phyloP scores from a whole-genome alignment of 2,797 vertebrate species.

The Atherinosoma microstoma region DNA sequence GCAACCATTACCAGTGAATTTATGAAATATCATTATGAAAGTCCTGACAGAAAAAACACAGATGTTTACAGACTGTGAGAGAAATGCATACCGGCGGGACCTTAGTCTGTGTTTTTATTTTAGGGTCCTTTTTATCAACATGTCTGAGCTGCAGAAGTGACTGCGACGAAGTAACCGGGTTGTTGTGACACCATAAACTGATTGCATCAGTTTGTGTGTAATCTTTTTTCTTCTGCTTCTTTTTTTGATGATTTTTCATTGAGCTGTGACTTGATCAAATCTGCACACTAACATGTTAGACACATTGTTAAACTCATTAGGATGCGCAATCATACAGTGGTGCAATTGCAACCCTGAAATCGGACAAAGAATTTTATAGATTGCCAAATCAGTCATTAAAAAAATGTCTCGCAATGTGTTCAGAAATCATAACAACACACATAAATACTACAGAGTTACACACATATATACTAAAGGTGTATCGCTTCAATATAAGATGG shows the following conservation, averaged over 20 bases:
- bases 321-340: neutral
- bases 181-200: too few relatives aligned
- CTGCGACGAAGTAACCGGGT: neutral
- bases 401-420: neutral
- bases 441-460: too few relatives aligned
- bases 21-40: neutral
- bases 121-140: neutral
- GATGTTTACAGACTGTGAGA: neutral
- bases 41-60: neutral
- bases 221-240: neutral
- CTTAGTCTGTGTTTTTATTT: neutral
- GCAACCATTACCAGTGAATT: neutral
- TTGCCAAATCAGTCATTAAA: neutral
- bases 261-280: neutral
- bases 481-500: too few relatives aligned
- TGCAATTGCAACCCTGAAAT: neutral
- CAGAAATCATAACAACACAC: too few relatives aligned
- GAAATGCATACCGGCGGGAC: neutral
- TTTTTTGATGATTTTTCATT: neutral
- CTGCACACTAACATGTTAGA: neutral
- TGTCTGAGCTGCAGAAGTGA: neutral
- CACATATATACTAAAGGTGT: too few relatives aligned
- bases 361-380: neutral
- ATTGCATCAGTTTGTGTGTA: neutral
- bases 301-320: neutral